phyloP scores from a whole-genome alignment of 1,140 invertebrate species.

The Drosophila cardini region DNA sequence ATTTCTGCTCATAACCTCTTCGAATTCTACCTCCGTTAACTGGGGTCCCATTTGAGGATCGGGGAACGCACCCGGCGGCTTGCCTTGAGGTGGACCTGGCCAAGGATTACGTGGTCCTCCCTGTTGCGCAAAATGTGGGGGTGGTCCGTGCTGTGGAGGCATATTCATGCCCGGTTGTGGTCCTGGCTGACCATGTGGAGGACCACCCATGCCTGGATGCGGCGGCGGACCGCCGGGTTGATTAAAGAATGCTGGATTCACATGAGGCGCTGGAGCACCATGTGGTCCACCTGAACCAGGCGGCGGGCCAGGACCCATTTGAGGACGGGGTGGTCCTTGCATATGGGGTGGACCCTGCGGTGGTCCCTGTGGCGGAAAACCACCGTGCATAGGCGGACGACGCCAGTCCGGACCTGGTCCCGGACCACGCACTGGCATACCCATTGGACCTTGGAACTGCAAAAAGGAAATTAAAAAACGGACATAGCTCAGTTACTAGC shows the following conservation, averaged over 20 bases:
- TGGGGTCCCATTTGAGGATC: conserved; percentile 87
- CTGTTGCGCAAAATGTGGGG: conserved; percentile 87
- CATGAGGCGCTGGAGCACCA: conserved; percentile 94
- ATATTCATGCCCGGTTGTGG: conserved; percentile 86
- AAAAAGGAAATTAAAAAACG: conserved; percentile 40
- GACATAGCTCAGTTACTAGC: conserved; percentile 25
- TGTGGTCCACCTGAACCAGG: conserved; percentile 85
- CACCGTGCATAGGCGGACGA: conserved; percentile 88
- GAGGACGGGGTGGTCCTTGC: conserved; percentile 89
- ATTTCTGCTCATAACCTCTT: conserved; percentile 99
- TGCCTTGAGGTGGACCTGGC: conserved; percentile 75
- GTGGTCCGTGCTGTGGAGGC: conserved; percentile 87
- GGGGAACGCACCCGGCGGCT: conserved; percentile 86
- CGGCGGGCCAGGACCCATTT: conserved; percentile 86
- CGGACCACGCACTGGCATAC: conserved; percentile 87
- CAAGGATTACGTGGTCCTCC: conserved; percentile 81
- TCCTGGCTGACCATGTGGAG: conserved; percentile 88
- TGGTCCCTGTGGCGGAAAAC: conserved; percentile 85
- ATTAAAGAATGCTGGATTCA: conserved; percentile 98
- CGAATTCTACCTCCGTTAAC: conserved; percentile 97
- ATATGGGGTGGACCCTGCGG: conserved; percentile 89
- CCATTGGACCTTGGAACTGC: conserved; percentile 88
- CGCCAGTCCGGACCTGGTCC: conserved; percentile 90
- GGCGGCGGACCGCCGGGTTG: conserved; percentile 88
- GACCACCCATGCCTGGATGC: conserved; percentile 86